Evolutionary conservation across 2,797 vertebrate genomes (phyloP).

Genomic region (Acridotheres tristis): DNA sequence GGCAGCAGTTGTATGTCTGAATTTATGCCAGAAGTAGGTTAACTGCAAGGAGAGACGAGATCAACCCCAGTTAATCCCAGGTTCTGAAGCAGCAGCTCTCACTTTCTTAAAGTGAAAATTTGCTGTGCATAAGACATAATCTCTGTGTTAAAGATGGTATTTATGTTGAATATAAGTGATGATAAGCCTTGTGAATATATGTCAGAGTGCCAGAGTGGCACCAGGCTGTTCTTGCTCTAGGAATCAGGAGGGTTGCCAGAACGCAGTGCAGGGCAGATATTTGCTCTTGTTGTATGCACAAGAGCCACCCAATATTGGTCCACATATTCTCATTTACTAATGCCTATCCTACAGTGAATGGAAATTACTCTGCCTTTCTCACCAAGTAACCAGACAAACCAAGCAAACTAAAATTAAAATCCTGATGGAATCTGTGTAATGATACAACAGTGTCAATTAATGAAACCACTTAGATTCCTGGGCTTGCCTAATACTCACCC

Average conservation of each 20-base stretch:
- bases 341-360: background rate
- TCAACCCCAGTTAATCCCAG: background rate
- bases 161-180: background rate
- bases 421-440: accelerated
- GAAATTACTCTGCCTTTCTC: background rate
- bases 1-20: background rate
- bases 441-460: accelerated
- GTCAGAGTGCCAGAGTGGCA: background rate
- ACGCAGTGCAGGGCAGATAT: background rate
- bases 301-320: background rate
- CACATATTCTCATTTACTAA: background rate
- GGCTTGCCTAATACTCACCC: background rate
- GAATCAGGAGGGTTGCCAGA: background rate
- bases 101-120: background rate
- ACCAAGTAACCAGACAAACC: background rate
- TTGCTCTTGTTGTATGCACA: accelerated
- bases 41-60: background rate
- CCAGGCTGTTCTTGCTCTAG: background rate
- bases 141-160: background rate
- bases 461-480: background rate
- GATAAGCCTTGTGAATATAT: background rate
- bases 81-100: background rate
- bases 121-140: background rate
- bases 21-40: background rate
- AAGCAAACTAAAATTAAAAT: background rate